These are phyloP conservation scores for Drosophila lacicola DNA, from an alignment of 2,888 invertebrate genomes.

Conservation along the genomic window DNA sequence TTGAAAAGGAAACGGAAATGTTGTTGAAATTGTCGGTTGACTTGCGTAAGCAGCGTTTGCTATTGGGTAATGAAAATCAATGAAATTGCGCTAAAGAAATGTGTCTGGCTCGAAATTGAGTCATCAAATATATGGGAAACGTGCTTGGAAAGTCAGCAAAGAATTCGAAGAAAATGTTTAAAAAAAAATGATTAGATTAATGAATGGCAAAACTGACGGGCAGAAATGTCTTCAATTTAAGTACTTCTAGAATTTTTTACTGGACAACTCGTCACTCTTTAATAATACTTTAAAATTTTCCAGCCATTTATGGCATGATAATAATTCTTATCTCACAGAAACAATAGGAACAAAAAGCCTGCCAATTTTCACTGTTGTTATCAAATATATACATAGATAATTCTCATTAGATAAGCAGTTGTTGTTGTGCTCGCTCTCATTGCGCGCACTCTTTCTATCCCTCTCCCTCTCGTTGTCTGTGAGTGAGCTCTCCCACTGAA, in stretches of 20 bases:
- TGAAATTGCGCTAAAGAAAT: constrained; percentile 48
- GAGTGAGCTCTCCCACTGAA: too few species aligned
- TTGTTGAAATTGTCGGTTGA: constrained; percentile 37
- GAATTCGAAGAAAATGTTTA: background rate
- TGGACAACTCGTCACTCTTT: background rate
- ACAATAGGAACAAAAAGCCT: too few species aligned
- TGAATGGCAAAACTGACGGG: background rate
- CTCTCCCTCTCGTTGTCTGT: too few species aligned
- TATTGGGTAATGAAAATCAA: constrained; percentile 66
- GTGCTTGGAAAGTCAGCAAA: constrained; percentile 21
- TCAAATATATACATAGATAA: background rate
- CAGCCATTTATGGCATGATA: background rate
- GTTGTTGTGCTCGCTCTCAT: background rate
- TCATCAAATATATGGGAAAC: constrained; percentile 46
- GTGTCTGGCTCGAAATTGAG: constrained; percentile 55
- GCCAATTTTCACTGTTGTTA: too few species aligned
- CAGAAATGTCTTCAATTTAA: background rate
- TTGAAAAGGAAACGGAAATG: constrained; percentile 59
- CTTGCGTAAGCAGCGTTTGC: constrained; percentile 17
- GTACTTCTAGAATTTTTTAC: background rate
- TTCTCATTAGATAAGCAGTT: background rate
- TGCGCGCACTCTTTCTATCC: too few species aligned
- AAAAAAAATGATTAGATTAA: constrained; percentile 9
- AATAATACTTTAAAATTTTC: background rate
- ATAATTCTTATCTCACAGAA: too few species aligned